Base-by-base conservation (phyloP, 1,140 invertebrate genomes). In the Diprion similis region DNA sequence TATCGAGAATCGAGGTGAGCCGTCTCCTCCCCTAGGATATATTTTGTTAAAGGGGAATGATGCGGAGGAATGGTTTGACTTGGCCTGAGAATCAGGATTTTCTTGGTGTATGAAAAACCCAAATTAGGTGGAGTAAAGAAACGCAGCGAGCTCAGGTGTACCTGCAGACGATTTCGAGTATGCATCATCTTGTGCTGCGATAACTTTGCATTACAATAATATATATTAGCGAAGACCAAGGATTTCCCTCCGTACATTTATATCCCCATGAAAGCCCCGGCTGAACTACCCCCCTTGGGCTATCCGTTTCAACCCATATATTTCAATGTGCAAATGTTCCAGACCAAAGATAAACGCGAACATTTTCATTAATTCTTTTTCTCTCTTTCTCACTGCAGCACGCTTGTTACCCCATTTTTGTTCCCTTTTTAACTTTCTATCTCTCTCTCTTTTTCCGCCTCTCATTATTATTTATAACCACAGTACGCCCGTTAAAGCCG, bases 281-380 rank as follows among this genome's bases (percentile, higher is more conserved):
- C 11, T 59, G 51, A 59, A 59, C 11, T 17, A 4, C 11, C 51
- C 51, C 51, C 51, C 51, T 59, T 59, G 51, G 51, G 51, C 51
- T 59, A 59, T 59, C 8, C 51, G 9, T 59, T 59, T 17, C 11
- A 59, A 4, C 51, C n/a, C 51, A 59, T 59, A 59, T 59, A 59
- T 59, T 59, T 59, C 51, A 59, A 59, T 59, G 51, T 59, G 51
- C 51, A 59, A 59, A 59, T 59, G 51, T 59, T 59, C 51, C 51
- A 9, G 51, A 59, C 51, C 51, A 59, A 59, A 59, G 51, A 59
- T 59, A 59, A 59, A 59, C 51, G 51, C 51, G 51, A 59, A 59
- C 51, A 17, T 59, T 59, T 59, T 59, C 51, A 59, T 59, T 59
- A 59, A 59, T 59, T 59, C 51, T 59, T 59, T 59, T 59, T 59